Percentiles rank a stretch among this genome's conserved stretches.
Evolutionary conservation across 2,888 invertebrate genomes (phyloP).

Genomic region (Crepidodera aurea): DNA sequence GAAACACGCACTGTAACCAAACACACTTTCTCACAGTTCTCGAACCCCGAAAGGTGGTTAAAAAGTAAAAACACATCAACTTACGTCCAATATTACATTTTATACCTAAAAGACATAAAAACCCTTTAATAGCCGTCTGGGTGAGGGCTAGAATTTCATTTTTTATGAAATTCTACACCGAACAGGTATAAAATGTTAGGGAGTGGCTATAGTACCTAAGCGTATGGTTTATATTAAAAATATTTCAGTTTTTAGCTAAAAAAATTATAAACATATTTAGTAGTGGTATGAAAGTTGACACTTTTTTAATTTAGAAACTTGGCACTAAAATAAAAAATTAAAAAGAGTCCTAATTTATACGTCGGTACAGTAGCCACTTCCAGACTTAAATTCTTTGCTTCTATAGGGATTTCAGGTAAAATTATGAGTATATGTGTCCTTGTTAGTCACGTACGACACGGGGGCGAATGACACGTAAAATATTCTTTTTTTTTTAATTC

Average conservation of each 20-base stretch:
- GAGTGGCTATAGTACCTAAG: conserved; percentile 1
- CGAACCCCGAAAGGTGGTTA: conserved; percentile 15
- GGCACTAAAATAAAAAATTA: too few relatives aligned
- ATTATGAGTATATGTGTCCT: conserved; percentile 25
- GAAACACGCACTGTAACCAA: background rate
- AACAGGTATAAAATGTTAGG: conserved; percentile 30
- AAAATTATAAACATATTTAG: background rate
- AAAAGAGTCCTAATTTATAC: too few relatives aligned
- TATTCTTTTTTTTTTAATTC: conserved; percentile 9
- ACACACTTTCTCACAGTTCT: conserved; percentile 31
- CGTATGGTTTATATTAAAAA: too few relatives aligned
- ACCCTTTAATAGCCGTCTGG: conserved; percentile 32
- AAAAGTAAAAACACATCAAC: conserved; percentile 32
- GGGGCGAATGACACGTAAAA: conserved; percentile 19
- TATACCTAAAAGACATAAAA: conserved; percentile 29
- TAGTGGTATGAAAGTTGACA: too few relatives aligned
- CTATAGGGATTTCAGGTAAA: conserved; percentile 25
- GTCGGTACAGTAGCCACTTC: conserved; percentile 4
- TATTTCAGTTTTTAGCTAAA: too few relatives aligned
- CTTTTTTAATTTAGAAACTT: too few relatives aligned
- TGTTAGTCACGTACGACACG: conserved; percentile 23
- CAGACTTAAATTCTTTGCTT: background rate
- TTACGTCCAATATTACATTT: conserved; percentile 33
- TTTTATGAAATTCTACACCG: conserved; percentile 34
- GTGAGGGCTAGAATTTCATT: conserved; percentile 30